Conservation (phyloP, 2,113 vertebrate genomes). For the Podarcis cretensis region DNA sequence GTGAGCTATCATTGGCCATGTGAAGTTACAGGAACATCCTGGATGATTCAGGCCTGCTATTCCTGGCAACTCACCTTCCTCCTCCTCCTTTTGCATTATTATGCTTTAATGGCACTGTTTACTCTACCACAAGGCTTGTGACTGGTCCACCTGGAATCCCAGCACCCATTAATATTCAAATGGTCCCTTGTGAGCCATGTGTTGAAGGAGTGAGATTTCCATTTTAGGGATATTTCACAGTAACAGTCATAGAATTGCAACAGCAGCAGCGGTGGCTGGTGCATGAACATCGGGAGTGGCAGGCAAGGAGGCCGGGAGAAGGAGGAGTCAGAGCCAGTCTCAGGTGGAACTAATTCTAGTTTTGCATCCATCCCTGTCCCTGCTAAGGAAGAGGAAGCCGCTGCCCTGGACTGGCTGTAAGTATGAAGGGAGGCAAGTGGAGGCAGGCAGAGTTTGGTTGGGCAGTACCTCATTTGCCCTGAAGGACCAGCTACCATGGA, state of each 20-base stretch:
- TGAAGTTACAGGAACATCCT: conserved; percentile 52
- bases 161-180: conserved; percentile 39
- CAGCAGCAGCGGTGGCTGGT: fast-evolving
- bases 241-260: fast-evolving
- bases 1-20: neutral
- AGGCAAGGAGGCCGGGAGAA: too few species aligned
- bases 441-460: too few species aligned
- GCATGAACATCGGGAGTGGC: too few species aligned
- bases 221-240: neutral
- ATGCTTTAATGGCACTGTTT: conserved; percentile 59
- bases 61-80: conserved; percentile 26
- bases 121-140: conserved; percentile 28
- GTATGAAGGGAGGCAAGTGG: too few species aligned
- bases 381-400: too few species aligned
- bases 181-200: fast-evolving
- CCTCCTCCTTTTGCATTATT: conserved; percentile 29
- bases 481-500: too few species aligned
- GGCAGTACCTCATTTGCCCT: too few species aligned
- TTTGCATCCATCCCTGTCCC: too few species aligned
- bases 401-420: too few species aligned
- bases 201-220: neutral
- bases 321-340: too few species aligned
- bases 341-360: too few species aligned
- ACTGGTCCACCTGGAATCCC: conserved; percentile 54
- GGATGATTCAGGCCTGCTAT: conserved; percentile 49